phyloP scores from a whole-genome alignment of 2,113 vertebrate species.

The Chauna torquata region DNA sequence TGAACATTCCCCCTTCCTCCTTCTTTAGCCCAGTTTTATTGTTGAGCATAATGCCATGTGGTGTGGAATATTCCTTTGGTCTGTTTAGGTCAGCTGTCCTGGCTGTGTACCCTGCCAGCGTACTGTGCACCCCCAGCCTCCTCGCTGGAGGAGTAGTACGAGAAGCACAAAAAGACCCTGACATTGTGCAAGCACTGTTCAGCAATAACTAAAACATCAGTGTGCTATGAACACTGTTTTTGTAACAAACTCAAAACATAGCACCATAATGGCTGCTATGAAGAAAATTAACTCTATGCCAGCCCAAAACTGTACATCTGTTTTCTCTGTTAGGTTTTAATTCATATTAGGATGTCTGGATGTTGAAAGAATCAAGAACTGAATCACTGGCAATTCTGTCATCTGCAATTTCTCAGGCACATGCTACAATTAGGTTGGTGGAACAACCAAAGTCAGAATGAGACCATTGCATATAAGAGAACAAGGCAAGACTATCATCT shows the following conservation, averaged over 20 bases:
- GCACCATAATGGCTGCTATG: not conserved
- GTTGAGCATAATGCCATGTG: not conserved
- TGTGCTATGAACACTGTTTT: not conserved
- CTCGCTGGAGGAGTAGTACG: too few relatives aligned
- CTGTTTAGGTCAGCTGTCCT: not conserved
- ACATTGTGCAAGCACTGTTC: not conserved
- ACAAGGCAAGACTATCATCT: not conserved
- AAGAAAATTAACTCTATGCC: not conserved
- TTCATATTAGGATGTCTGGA: rapidly evolving
- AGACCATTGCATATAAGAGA: not conserved
- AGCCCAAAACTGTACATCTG: not conserved
- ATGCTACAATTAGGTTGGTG: not conserved
- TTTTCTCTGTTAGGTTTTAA: not conserved
- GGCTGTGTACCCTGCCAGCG: not conserved
- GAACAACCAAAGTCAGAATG: not conserved
- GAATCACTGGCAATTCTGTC: not conserved
- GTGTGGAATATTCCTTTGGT: not conserved
- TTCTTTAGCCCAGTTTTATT: not conserved
- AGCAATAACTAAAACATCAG: not conserved
- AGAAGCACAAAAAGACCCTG: not conserved
- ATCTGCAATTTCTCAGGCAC: not conserved
- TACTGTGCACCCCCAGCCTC: not conserved
- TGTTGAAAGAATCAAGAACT: not conserved
- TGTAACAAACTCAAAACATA: not conserved
- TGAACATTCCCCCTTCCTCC: not conserved